phyloP scores from a whole-genome alignment of 2,797 vertebrate species.

The Aulostomus chinensis region DNA sequence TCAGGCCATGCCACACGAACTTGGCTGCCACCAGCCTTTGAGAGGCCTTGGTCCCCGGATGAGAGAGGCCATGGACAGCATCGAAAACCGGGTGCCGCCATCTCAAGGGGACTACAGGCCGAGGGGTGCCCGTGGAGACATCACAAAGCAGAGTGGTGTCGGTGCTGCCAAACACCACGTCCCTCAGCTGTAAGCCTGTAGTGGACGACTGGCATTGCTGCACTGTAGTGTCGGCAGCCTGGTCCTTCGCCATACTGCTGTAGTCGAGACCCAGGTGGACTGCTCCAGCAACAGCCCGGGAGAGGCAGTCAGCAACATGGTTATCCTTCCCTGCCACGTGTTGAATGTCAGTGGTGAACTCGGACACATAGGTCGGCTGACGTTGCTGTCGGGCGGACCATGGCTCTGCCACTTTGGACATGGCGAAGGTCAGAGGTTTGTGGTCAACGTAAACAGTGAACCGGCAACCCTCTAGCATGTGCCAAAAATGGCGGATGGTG shows the following conservation, averaged over 20 bases:
- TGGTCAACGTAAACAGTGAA: neutral
- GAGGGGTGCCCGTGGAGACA: neutral
- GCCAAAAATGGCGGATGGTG: neutral
- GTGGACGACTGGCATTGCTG: neutral
- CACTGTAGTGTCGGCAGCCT: neutral
- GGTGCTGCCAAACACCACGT: neutral
- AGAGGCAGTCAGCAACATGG: neutral
- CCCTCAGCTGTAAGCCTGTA: neutral
- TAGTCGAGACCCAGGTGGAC: neutral
- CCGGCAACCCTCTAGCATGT: neutral
- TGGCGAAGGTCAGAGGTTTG: neutral
- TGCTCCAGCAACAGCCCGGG: neutral
- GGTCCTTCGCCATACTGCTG: neutral
- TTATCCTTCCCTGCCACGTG: neutral
- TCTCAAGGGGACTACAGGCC: no score
- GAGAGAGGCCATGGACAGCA: no score
- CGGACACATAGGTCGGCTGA: neutral
- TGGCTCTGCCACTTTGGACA: neutral
- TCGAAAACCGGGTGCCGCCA: no score
- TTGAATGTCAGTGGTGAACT: neutral
- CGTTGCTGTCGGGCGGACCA: neutral
- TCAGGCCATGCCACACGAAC: no score
- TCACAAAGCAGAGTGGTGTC: neutral
- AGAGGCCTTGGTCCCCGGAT: no score
- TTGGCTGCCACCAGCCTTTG: no score